phyloP scores from a whole-genome alignment of 2,113 vertebrate genomes.

The Calonectris borealis region DNA sequence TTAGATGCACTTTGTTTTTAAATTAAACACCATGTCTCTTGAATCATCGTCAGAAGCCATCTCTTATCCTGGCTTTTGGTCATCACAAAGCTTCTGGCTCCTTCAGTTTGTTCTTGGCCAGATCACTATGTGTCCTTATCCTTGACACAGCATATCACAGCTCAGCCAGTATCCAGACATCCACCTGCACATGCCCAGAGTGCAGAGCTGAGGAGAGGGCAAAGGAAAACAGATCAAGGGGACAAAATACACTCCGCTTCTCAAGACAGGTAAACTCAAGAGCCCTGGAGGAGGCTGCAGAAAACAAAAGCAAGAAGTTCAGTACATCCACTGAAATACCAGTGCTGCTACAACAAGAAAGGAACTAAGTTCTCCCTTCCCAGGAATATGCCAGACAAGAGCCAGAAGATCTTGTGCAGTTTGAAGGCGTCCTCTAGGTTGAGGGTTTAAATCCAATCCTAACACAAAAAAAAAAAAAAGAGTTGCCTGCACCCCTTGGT shows the following conservation, averaged over 20 bases:
- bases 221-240: background rate
- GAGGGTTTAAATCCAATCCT: background rate
- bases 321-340: background rate
- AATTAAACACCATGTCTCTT: background rate
- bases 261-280: background rate
- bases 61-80: background rate
- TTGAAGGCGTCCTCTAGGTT: background rate
- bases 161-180: background rate
- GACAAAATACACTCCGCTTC: background rate
- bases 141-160: background rate
- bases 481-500: background rate
- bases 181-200: background rate
- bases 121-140: background rate
- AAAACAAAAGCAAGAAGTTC: background rate
- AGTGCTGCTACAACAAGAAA: background rate
- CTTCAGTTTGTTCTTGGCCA: background rate
- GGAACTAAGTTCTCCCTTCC: background rate
- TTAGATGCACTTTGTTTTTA: background rate
- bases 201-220: background rate
- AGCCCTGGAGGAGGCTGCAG: background rate
- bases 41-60: background rate
- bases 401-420: background rate
- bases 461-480: background rate
- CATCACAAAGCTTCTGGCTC: background rate
- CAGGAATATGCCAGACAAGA: background rate